These are phyloP conservation scores for Arenicola marina DNA, from an alignment of 2,888 invertebrate genomes.

Conservation along the genomic window DNA sequence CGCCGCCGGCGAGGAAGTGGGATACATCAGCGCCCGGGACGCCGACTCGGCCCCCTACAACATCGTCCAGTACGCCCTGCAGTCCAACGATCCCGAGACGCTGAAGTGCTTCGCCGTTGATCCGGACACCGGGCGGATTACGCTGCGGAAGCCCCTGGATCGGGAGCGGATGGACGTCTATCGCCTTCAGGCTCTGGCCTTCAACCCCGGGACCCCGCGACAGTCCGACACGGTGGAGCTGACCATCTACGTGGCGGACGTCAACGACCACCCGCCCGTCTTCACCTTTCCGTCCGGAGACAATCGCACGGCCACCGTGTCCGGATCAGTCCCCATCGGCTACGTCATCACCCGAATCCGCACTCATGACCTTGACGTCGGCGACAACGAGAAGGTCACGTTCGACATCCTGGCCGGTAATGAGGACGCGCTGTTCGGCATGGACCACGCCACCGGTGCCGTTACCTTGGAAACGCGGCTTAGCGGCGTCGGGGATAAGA, in stretches of 20 bases:
- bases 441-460: conserved; percentile 20
- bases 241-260: conserved; percentile 19
- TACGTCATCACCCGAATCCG: conserved; percentile 5
- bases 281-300: conserved; percentile 16
- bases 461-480: conserved; percentile 6
- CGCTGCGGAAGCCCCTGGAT: conserved; percentile 16
- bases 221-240: conserved; percentile 14
- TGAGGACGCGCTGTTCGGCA: conserved; percentile 14
- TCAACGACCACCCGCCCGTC: conserved; percentile 26
- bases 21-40: conserved; percentile 19
- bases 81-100: conserved; percentile 1
- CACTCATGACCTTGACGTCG: conserved; percentile 12
- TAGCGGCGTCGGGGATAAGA: not conserved
- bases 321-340: conserved; percentile 12
- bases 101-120: conserved; percentile 18
- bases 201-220: not conserved
- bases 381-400: conserved; percentile 3
- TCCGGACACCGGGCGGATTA: conserved; percentile 15
- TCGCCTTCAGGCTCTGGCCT: conserved; percentile 10
- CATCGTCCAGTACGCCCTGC: conserved; percentile 15
- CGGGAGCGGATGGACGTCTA: conserved; percentile 17
- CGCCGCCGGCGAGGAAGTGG: conserved; percentile 13
- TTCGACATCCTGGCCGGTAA: conserved; percentile 11
- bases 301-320: conserved; percentile 12
- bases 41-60: conserved; percentile 21